These are phyloP conservation scores for Eretmocerus hayati DNA, from an alignment of 2,888 invertebrate species.

Conservation along the genomic window DNA sequence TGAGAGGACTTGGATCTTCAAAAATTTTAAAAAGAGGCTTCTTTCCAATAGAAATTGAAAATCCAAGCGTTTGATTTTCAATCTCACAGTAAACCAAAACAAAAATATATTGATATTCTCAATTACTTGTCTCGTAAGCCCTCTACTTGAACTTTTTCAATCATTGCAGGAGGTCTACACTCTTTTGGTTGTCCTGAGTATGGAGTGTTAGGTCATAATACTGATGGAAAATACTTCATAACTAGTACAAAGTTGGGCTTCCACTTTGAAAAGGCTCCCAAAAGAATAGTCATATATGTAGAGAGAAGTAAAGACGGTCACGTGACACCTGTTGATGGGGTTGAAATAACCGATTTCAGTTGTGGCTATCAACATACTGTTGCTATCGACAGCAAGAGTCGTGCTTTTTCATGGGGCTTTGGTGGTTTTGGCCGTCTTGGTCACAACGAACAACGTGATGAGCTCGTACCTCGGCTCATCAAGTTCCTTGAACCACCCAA, in stretches of 20 bases:
- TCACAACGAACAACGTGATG: slow-evolving; percentile 88
- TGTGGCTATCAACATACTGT: slow-evolving; percentile 90
- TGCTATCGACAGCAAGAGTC: slow-evolving; percentile 79
- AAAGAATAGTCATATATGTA: slow-evolving; percentile 76
- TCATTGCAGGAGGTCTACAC: slow-evolving; percentile 59
- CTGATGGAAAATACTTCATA: slow-evolving; percentile 90
- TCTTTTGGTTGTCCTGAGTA: slow-evolving; percentile 91
- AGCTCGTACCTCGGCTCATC: slow-evolving; percentile 73
- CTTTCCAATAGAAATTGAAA: background rate
- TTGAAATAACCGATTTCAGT: slow-evolving; percentile 81
- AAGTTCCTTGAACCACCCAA: slow-evolving; percentile 83
- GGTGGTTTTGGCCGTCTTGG: slow-evolving; percentile 91
- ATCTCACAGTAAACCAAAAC: too few species aligned
- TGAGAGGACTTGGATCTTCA: background rate
- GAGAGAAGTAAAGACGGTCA: slow-evolving; percentile 84
- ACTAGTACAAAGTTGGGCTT: slow-evolving; percentile 82
- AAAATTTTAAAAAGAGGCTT: background rate
- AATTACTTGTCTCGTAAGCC: background rate
- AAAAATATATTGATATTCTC: background rate
- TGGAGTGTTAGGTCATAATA: slow-evolving; percentile 89
- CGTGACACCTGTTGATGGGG: slow-evolving; percentile 73
- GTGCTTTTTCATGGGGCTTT: slow-evolving; percentile 92
- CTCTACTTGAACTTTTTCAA: background rate
- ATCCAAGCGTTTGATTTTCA: too few species aligned
- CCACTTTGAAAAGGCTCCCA: slow-evolving; percentile 78